Conservation (phyloP, 2,888 invertebrate genomes). For the Oegoconia quadripuncta region DNA sequence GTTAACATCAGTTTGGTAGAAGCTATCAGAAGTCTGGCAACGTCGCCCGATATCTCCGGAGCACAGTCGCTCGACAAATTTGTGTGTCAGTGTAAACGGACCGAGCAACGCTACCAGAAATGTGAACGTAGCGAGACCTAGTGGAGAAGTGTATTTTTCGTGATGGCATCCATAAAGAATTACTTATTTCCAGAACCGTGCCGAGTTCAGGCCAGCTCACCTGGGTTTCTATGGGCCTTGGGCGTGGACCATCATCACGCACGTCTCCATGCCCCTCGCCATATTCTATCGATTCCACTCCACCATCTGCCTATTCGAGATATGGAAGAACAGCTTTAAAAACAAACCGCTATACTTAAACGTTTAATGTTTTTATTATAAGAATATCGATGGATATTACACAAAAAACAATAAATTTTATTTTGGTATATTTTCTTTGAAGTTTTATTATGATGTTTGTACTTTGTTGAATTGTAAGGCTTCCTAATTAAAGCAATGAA, state of each 20-base stretch:
- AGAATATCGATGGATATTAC: neutral
- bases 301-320: constrained; percentile 94
- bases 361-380: constrained; percentile 35
- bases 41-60: too few species aligned
- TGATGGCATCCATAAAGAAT: neutral
- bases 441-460: too few species aligned
- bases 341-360: constrained; percentile 77
- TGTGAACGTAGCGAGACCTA: too few species aligned
- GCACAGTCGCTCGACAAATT: too few species aligned
- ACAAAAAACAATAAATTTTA: neutral
- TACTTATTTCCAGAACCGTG: constrained; percentile 79
- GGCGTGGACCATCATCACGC: constrained; percentile 95
- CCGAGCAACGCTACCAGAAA: too few species aligned
- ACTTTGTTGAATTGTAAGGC: too few species aligned
- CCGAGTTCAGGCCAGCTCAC: constrained; percentile 90
- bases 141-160: too few species aligned
- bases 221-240: constrained; percentile 90
- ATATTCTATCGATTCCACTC: constrained; percentile 96
- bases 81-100: too few species aligned
- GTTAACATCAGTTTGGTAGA: too few species aligned
- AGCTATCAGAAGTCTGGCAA: too few species aligned
- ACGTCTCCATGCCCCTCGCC: constrained; percentile 92
- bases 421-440: neutral
- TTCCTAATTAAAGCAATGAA: too few species aligned
- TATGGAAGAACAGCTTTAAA: constrained; percentile 95